phyloP scores from a whole-genome alignment of 2,888 invertebrate species.

The Vanessa cardui region DNA sequence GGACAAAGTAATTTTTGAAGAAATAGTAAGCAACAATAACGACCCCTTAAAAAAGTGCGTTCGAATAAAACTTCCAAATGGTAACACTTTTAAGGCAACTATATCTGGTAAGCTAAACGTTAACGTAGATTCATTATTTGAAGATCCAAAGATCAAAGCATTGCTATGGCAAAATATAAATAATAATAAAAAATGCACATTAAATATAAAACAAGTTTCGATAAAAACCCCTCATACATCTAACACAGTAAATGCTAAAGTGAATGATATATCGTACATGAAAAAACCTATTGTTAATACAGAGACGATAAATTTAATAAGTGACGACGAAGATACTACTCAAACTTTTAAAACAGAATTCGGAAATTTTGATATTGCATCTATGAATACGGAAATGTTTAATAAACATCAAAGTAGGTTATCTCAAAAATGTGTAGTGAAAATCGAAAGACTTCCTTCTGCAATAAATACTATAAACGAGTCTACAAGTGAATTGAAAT shows the following conservation, averaged over 20 bases:
- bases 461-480: constrained; percentile 21
- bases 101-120: constrained; percentile 57
- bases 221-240: constrained; percentile 41
- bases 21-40: constrained; percentile 46
- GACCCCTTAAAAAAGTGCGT: constrained; percentile 55
- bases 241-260: constrained; percentile 45
- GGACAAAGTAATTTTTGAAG: constrained; percentile 49
- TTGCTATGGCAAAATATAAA: constrained; percentile 52
- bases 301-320: constrained; percentile 69
- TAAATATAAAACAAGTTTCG: constrained; percentile 61
- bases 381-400: constrained; percentile 47
- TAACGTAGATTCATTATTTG: constrained; percentile 58
- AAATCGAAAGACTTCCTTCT: constrained; percentile 46
- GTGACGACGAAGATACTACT: constrained; percentile 65
- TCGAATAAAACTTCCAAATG: constrained; percentile 61
- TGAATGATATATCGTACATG: constrained; percentile 45
- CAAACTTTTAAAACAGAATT: constrained; percentile 57
- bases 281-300: constrained; percentile 31
- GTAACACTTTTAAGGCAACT: constrained; percentile 63
- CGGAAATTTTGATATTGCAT: constrained; percentile 55
- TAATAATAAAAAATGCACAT: constrained; percentile 52
- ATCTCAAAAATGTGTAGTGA: constrained; percentile 56
- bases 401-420: constrained; percentile 60
- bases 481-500: neutral
- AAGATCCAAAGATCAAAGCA: constrained; percentile 56